phyloP scores from a whole-genome alignment of 2,797 vertebrate species.

The Lemur catta region DNA sequence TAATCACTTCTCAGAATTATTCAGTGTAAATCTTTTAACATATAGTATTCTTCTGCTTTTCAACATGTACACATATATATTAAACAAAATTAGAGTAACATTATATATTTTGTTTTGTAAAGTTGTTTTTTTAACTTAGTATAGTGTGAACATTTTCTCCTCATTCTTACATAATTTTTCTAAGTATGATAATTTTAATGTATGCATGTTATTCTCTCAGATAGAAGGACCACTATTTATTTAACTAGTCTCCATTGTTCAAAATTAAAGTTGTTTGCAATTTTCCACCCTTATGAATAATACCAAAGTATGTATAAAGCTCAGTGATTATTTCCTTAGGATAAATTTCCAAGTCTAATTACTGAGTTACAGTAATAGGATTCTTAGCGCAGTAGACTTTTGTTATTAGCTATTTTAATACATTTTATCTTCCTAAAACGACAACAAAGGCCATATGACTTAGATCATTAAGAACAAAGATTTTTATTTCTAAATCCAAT shows the following conservation, averaged over 20 bases:
- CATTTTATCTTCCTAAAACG: background rate
- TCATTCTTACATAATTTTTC: background rate
- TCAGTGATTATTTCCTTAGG: background rate
- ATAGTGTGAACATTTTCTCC: background rate
- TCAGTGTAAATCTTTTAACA: background rate
- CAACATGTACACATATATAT: background rate
- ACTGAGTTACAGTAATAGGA: background rate
- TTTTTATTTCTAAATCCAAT: slow-evolving; percentile 31
- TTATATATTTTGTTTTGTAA: background rate
- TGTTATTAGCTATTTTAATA: background rate
- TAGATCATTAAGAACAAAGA: background rate
- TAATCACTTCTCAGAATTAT: background rate
- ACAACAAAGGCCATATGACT: background rate
- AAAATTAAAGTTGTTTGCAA: slow-evolving; percentile 13
- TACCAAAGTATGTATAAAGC: background rate
- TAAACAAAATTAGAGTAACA: background rate
- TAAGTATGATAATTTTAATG: background rate
- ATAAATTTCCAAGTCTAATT: background rate
- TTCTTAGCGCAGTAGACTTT: background rate
- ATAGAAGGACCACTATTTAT: background rate
- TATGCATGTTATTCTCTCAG: background rate
- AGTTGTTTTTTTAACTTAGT: background rate
- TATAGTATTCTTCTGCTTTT: background rate
- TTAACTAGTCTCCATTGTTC: background rate
- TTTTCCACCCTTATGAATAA: slow-evolving; percentile 24